Evolutionary conservation across 1,140 invertebrate species (phyloP), one percentile per base, ranked within the genome.

Genomic region (Whitmania pigra): DNA sequence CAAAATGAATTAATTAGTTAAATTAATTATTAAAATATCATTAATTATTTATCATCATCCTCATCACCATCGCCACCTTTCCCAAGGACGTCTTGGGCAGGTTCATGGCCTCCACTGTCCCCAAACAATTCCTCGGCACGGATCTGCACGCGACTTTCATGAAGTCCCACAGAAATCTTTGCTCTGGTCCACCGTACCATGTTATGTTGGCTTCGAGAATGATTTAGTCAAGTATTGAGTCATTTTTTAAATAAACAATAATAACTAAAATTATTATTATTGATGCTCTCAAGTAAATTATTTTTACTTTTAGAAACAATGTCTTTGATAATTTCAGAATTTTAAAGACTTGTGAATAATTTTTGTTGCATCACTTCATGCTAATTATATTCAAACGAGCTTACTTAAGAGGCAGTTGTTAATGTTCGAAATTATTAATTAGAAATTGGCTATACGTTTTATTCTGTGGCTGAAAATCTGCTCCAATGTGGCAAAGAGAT

Each of bases 391-490:
- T 25, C n/a, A 36, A 20, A 29, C 18, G 0, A 17, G n/a, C 18
- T 22, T 68, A n/a, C 5, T 36, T 36, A 20, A 36, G 67, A 70
- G 43, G 69, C 40, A 70, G 53, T 53, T 27, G 43, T 49, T 49
- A 54, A 53, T 53, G 7, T 18, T 22, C 11, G 20, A 70, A 6
- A 20, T 7, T 27, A 3, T 53, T 53, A 49, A 25, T n/a, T 22
- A 15, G 11, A 49, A 70, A 0, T 3, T 25, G 0, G n/a, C 7
- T 49, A 1, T 53, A 70, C 69, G 69, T 53, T 70, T 70, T 25
- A 70, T 53, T 43, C 69, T 36, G 53, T 70, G 69, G 49, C 25
- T 70, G 18, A 70, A 29, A 22, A 70, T 70, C n/a, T 70, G 69
- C 49, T 70, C 69, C n/a, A 70, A 22, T 11, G 53, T 53, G 0